phyloP scores from a whole-genome alignment of 2,797 vertebrate genomes.

The Tiaroga cobitis region DNA sequence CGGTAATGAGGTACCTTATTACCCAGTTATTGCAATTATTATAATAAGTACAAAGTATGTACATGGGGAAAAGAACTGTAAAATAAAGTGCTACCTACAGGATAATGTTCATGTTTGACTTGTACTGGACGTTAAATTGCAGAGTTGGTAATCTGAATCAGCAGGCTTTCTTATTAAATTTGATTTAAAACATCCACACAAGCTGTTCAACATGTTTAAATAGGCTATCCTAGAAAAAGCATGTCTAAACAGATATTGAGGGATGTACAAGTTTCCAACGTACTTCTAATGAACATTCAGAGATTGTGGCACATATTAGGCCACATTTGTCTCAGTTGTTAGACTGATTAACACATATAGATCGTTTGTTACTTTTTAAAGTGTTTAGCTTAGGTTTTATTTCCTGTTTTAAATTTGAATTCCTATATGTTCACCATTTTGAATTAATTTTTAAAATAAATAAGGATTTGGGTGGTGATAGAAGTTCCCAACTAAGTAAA shows the following conservation, averaged over 20 bases:
- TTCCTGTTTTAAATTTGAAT: neutral
- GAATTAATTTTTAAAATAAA: neutral
- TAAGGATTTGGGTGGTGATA: neutral
- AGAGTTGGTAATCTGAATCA: neutral
- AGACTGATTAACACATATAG: neutral
- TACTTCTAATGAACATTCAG: neutral
- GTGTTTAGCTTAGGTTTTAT: too few relatives aligned
- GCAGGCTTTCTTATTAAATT: neutral
- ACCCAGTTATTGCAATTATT: neutral
- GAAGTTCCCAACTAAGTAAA: neutral
- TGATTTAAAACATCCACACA: neutral
- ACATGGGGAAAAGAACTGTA: neutral
- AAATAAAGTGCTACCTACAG: neutral
- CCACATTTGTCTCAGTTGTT: neutral
- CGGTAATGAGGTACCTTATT: too few relatives aligned
- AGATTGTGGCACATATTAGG: neutral
- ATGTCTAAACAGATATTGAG: neutral
- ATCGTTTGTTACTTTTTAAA: neutral
- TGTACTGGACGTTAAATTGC: neutral
- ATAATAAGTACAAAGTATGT: too few relatives aligned
- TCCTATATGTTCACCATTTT: neutral
- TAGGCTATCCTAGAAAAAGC: neutral
- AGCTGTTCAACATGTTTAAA: neutral
- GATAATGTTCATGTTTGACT: neutral
- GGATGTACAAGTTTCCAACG: neutral